These are phyloP conservation scores for Chloroclysta siterata DNA, from an alignment of 2,888 invertebrate genomes.

Conservation along the genomic window DNA sequence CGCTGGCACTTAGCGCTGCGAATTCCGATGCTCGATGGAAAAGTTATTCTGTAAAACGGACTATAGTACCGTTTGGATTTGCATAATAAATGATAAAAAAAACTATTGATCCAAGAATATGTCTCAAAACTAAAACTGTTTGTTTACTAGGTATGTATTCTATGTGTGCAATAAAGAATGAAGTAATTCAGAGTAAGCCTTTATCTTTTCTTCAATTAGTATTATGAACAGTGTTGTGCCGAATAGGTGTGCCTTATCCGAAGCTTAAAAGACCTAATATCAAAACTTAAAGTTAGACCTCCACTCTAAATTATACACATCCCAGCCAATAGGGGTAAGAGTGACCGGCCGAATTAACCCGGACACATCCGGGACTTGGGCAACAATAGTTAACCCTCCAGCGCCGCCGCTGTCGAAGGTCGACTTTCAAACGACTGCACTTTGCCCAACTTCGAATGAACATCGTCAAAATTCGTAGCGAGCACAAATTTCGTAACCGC, in stretches of 20 bases:
- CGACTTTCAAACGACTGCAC: constrained; percentile 69
- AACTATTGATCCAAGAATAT: neutral
- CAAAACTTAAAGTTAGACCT: constrained; percentile 39
- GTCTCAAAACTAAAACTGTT: too few species aligned
- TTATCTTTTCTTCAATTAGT: neutral
- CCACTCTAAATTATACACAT: constrained; percentile 47
- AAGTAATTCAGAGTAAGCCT: neutral
- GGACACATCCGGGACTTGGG: constrained; percentile 56
- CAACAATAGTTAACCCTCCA: constrained; percentile 59
- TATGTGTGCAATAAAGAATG: too few species aligned
- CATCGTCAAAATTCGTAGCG: constrained; percentile 67
- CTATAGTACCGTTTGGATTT: constrained; percentile 19
- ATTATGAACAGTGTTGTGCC: constrained; percentile 9
- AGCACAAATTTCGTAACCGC: constrained; percentile 75
- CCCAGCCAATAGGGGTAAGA: constrained; percentile 55
- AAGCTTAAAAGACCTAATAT: constrained; percentile 36
- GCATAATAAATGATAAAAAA: neutral
- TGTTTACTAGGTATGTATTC: too few species aligned
- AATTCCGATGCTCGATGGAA: constrained; percentile 32
- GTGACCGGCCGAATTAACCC: constrained; percentile 60
- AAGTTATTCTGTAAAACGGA: constrained; percentile 37
- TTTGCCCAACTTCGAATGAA: constrained; percentile 56
- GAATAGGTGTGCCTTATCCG: constrained; percentile 31
- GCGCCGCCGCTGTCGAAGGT: constrained; percentile 48
- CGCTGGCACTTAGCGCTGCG: constrained; percentile 43